Evolutionary conservation across 2,113 vertebrate genomes (phyloP), one percentile per base, ranked within the genome.

Genomic region (Pedetes capensis): DNA sequence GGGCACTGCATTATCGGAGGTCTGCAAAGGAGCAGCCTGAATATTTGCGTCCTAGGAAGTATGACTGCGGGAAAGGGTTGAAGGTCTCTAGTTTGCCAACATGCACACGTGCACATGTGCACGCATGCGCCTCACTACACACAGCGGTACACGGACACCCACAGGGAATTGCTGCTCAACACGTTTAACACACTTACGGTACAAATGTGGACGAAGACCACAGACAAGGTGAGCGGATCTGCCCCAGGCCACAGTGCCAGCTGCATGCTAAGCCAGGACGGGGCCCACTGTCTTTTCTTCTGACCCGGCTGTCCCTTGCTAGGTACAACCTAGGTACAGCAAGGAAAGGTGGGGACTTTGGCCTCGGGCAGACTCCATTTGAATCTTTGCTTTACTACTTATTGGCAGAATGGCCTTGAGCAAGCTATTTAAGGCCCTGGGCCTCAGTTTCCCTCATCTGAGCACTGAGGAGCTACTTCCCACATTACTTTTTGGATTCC

Each of bases 11-110:
- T 68, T 75, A 57, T 1, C 11, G n/a, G 37, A 89, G 59, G 72
- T 76, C 86, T 93, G 68, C 75, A 42, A 66, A 87, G 63, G 29
- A 80, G 44, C 64, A 88, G 63, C 47, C 18, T 32, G 55, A 37
- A 29, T 75, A 42, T 75, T 63, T 94, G 78, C 59, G 84, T 87
- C 87, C 93, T 79, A 85, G 95, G 18, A 88, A 88, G 68, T 12
- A 47, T 8, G 57, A 88, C 0, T 89, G 64, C 47, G 1, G 0
- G 59, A 16, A 64, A 93, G 22, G 42, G 14, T 20, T 42, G 32
- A 37, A 59, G 49, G 82, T 44, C 66, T 78, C 75, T 32, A 32
- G 34, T 37, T 69, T 42, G n/a, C 86, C 69, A 51, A 29, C 20
- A 55, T 5, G 18, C 20, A 64, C 12, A 5, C 3, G 3, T 5